These are phyloP conservation scores for Hafferia zeledoni DNA, from an alignment of 2,797 vertebrate genomes.

Conservation along the genomic window DNA sequence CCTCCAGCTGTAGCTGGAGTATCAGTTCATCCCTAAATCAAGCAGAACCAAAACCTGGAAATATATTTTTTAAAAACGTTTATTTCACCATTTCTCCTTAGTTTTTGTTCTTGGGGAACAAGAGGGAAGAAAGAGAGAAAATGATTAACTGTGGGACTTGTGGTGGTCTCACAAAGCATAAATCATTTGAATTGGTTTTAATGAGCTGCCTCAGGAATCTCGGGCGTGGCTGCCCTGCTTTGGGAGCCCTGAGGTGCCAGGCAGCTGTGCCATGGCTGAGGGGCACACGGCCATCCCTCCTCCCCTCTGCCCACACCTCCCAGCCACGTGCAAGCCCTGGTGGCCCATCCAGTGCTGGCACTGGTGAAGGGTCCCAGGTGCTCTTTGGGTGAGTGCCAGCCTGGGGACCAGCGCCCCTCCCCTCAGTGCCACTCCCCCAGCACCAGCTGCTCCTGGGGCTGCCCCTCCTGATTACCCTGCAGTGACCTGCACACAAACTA, in stretches of 20 bases:
- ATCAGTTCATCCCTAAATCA: not conserved
- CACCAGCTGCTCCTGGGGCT: not conserved
- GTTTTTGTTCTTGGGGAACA: not conserved
- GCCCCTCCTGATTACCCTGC: not conserved
- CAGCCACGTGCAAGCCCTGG: fast-evolving
- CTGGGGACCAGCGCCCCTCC: no score
- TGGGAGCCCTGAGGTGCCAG: not conserved
- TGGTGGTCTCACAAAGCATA: not conserved
- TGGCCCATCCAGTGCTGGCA: fast-evolving
- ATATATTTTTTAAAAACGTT: not conserved
- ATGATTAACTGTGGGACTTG: not conserved
- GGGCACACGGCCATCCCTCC: fast-evolving
- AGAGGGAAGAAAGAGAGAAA: not conserved
- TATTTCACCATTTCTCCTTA: not conserved
- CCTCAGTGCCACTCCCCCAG: not conserved
- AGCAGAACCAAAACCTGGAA: not conserved
- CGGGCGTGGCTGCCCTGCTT: no score
- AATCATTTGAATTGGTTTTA: not conserved
- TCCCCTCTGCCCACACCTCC: not conserved
- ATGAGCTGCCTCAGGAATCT: not conserved
- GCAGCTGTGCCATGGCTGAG: not conserved
- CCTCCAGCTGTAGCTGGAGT: not conserved
- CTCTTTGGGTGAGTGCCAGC: fast-evolving
- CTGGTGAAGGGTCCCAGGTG: fast-evolving
- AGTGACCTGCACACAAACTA: not conserved